phyloP scores from a whole-genome alignment of 2,113 vertebrate species.

The Elaphurus davidianus region DNA sequence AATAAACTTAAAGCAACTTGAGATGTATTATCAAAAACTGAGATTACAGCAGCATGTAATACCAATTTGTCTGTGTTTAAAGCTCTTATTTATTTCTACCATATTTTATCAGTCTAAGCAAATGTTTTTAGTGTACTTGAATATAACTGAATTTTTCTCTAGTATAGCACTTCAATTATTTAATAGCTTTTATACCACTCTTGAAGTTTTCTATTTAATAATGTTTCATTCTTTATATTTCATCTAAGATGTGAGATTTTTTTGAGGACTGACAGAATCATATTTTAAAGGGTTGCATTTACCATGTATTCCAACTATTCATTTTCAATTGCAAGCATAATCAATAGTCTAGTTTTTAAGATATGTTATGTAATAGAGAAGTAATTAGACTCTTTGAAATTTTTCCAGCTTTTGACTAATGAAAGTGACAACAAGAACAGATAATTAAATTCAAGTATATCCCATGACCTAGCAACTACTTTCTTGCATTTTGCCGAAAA shows the following conservation, averaged over 20 bases:
- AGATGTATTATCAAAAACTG: constrained; percentile 43
- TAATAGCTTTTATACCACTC: constrained; percentile 67
- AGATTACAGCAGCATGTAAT: constrained; percentile 32
- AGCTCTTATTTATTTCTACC: constrained; percentile 28
- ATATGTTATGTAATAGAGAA: not conserved
- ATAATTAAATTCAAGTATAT: not conserved
- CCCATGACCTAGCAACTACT: not conserved
- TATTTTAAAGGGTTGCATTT: not conserved
- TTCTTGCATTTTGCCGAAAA: not conserved
- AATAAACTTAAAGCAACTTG: constrained; percentile 40
- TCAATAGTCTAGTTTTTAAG: not conserved
- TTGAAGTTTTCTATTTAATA: constrained; percentile 62
- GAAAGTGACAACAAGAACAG: not conserved
- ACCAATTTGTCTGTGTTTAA: constrained; percentile 67
- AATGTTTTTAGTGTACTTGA: constrained; percentile 62
- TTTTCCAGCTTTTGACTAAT: not conserved
- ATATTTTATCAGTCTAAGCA: constrained; percentile 59
- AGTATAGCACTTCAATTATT: constrained; percentile 70
- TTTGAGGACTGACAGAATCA: not conserved
- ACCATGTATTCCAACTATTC: not conserved
- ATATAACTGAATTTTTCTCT: constrained; percentile 67
- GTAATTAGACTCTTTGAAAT: not conserved
- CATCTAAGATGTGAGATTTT: constrained; percentile 23
- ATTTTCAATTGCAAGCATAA: not conserved
- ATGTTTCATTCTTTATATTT: constrained; percentile 59